Conservation (phyloP, 2,113 vertebrate genomes). For the Ancistrus triradiatus region DNA sequence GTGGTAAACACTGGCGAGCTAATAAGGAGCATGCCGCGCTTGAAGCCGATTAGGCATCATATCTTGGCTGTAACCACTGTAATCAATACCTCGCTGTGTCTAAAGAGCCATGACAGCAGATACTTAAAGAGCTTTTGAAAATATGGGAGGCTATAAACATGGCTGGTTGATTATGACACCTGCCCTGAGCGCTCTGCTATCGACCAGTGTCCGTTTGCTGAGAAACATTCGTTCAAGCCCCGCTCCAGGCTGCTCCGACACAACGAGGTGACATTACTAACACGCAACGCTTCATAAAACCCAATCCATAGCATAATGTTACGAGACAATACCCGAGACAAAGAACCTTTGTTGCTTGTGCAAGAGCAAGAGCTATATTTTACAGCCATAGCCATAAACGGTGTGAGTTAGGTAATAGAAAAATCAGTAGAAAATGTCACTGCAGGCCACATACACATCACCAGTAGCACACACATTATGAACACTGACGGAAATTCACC, state of each 20-base stretch:
- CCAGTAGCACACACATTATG: too few species aligned
- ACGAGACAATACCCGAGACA: conserved; percentile 12
- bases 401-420: too few species aligned
- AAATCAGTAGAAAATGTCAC: not conserved
- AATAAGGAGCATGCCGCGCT: not conserved
- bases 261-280: conserved; percentile 13
- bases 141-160: conserved; percentile 19
- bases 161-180: conserved; percentile 24
- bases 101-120: not conserved
- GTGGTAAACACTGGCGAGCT: not conserved
- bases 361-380: conserved; percentile 3
- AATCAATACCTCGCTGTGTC: conserved; percentile 6
- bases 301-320: conserved; percentile 39
- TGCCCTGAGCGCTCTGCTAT: not conserved
- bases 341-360: not conserved
- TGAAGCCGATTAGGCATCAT: not conserved
- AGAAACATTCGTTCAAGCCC: not conserved
- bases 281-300: conserved; percentile 38
- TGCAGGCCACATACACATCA: too few species aligned
- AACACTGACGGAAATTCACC: too few species aligned
- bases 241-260: not conserved
- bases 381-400: not conserved
- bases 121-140: not conserved
- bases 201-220: conserved; percentile 2
- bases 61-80: not conserved